Evolutionary conservation across 2,113 vertebrate genomes (phyloP).

Genomic region (Zosterops japonicus): DNA sequence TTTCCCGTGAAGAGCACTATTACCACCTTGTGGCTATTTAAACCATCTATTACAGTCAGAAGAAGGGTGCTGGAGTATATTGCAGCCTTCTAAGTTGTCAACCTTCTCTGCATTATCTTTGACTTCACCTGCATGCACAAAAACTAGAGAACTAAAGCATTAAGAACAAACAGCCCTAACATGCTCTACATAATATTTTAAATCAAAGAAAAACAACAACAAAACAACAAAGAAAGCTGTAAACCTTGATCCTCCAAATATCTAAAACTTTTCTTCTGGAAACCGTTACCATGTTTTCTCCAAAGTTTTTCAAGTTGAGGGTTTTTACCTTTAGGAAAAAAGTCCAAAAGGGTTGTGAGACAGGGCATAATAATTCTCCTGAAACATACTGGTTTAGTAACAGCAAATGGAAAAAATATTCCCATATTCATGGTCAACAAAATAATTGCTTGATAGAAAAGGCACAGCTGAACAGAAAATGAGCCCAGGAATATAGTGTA

Average conservation of each 20-base stretch:
- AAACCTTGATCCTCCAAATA: background rate
- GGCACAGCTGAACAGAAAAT: background rate
- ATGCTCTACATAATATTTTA: background rate
- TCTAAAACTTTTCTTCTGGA: background rate
- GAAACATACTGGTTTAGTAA: background rate
- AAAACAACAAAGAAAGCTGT: too few species aligned
- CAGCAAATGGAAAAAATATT: background rate
- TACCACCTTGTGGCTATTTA: slow-evolving; percentile 26
- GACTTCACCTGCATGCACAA: background rate
- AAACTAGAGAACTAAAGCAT: background rate
- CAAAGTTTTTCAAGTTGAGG: background rate
- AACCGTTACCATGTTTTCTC: background rate
- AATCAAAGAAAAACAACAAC: background rate
- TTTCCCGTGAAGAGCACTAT: background rate
- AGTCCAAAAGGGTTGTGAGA: background rate
- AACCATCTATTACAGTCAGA: background rate
- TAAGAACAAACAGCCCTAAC: background rate
- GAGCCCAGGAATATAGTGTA: rapidly evolving
- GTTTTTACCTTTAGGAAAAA: background rate
- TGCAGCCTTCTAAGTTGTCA: background rate
- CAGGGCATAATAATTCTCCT: background rate
- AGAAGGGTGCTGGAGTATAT: rapidly evolving
- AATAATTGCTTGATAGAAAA: background rate
- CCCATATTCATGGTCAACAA: background rate
- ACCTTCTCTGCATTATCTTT: background rate